phyloP scores from a whole-genome alignment of 2,888 invertebrate species.

The Drosophila colorata region DNA sequence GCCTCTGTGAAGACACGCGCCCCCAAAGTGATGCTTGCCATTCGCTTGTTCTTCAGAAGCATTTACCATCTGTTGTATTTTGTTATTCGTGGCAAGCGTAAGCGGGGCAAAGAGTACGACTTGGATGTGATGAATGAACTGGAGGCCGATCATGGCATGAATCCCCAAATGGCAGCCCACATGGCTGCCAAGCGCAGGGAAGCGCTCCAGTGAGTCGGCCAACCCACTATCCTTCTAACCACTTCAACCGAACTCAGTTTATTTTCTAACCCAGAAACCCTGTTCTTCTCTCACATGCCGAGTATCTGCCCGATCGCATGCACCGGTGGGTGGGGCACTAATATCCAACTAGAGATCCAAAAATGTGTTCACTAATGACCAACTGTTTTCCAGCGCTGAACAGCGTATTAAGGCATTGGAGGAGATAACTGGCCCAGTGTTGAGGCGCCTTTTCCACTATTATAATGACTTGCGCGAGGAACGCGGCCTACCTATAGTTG shows the following conservation, averaged over 20 bases:
- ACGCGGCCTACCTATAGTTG: neutral
- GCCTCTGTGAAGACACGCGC: neutral
- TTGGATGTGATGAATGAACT: conserved; percentile 8
- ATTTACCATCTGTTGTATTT: conserved; percentile 10
- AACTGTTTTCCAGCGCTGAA: conserved; percentile 7
- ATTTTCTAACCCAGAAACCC: conserved; percentile 4
- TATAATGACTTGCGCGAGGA: conserved; percentile 1
- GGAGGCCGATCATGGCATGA: neutral
- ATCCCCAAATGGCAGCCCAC: neutral
- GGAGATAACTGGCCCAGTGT: conserved; percentile 6
- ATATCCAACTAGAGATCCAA: no score
- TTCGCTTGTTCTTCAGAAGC: conserved; percentile 10
- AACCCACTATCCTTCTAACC: no score
- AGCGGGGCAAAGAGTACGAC: neutral
- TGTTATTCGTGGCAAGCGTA: neutral
- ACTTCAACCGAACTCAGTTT: no score
- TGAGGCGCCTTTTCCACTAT: conserved; percentile 3
- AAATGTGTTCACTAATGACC: neutral
- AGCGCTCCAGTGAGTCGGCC: conserved; percentile 4
- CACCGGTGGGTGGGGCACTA: conserved; percentile 9
- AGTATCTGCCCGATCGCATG: conserved; percentile 34
- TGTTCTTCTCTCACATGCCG: neutral
- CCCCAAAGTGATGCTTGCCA: neutral
- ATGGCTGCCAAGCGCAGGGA: neutral
- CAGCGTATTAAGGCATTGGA: conserved; percentile 14